phyloP scores from a whole-genome alignment of 2,113 vertebrate species.

The Diadophis punctatus region DNA sequence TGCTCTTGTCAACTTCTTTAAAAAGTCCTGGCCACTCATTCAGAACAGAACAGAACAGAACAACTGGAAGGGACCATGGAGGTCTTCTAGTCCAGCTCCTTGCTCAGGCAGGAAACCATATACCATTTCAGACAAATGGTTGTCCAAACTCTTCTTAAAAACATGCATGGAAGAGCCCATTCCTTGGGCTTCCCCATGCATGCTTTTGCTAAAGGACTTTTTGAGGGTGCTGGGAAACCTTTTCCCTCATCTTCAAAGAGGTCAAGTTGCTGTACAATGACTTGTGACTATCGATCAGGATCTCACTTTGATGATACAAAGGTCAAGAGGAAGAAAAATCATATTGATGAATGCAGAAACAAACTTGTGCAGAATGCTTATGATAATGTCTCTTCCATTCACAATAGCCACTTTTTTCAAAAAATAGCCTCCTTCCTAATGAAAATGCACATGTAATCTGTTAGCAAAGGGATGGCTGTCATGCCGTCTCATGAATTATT shows the following conservation, averaged over 20 bases:
- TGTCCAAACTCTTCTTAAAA: too few species aligned
- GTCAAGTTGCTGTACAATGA: constrained; percentile 12
- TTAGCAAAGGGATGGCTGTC: constrained; percentile 68
- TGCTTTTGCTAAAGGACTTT: neutral
- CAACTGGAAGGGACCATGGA: too few species aligned
- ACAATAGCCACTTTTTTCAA: constrained; percentile 72
- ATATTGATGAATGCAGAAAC: constrained; percentile 67
- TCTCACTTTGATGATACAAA: constrained; percentile 72
- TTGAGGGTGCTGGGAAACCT: fast-evolving
- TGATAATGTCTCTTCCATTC: constrained; percentile 74
- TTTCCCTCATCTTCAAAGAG: neutral
- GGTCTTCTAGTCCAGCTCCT: too few species aligned
- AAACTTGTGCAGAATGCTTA: constrained; percentile 73
- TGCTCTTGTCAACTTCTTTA: neutral
- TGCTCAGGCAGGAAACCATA: too few species aligned
- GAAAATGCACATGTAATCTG: constrained; percentile 86
- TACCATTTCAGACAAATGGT: too few species aligned
- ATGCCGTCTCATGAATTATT: constrained; percentile 90
- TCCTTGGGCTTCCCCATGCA: neutral
- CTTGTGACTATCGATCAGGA: constrained; percentile 67
- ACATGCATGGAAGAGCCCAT: too few species aligned
- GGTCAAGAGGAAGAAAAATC: constrained; percentile 67
- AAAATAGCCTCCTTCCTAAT: constrained; percentile 76
- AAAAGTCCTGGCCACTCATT: neutral
- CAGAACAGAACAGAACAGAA: too few species aligned